Evolutionary conservation across 1,140 invertebrate genomes (phyloP), one percentile per base, ranked within the genome.

Genomic region (Sesamia nonagrioides): DNA sequence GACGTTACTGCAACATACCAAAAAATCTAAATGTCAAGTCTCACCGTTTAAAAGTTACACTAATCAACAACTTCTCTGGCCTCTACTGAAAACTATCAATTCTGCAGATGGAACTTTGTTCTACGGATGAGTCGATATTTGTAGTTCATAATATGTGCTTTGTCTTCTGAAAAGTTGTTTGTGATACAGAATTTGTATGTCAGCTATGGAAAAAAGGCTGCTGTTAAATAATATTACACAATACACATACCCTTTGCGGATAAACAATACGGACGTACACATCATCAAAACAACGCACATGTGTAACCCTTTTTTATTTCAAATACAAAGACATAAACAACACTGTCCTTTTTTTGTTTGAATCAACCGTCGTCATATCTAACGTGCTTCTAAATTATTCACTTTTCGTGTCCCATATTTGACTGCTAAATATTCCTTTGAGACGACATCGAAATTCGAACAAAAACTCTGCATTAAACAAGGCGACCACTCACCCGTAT

Each of bases 401-500:
- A 48, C 45, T 50, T 69, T 50, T 50, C 21, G 66, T 50, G 27
- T 71, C 48, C 15, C 48, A 71, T 71, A 71, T 71, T 71, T n/a
- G 68, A 54, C 48, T 54, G 68, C 33, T 52, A 71, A 71, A 52
- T 71, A 71, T 71, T 71, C 68, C 33, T 71, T 71, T 71, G 68
- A 48, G 21, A 54, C 48, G 68, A n/a, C 48, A 54, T 71, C 37
- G 71, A 45, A 58, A 52, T 77, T 77, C 74, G 42, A 63, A 76
- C 40, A 78, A 79, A 81, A 79, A 78, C 56, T 78, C 71, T 80
- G 52, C 42, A 82, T 69, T 74, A 79, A 79, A 77, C 83, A 83
- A 63, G 69, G 61, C 73, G 77, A 72, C 60, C 63, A 79, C 80
- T 82, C 84, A 84, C 86, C 71, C 78, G 80, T 88, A 88, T 86